Evolutionary conservation across 2,888 invertebrate genomes (phyloP), one percentile per base, ranked within the genome.

Genomic region (Hoplodrina blanda): DNA sequence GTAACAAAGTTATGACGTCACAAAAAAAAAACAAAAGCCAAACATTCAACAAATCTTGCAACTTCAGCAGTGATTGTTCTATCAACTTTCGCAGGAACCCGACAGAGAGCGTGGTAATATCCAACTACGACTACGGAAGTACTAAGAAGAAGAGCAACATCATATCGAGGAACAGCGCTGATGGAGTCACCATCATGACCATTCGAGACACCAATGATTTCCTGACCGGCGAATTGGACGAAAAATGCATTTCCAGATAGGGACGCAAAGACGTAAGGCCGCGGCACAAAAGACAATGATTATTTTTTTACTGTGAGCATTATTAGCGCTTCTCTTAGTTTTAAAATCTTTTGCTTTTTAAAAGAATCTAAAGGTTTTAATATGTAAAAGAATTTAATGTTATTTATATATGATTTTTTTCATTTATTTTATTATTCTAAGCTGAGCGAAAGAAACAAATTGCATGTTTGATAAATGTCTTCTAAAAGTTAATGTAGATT

Each of bases 101-200:
- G 37, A 94, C 95, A 91, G 96, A 96, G 84, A 95, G 95, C 82
- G 94, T 96, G 68, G 96, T 96, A 80, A 95, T 96, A 82, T 95
- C 96, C 54, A 96, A 95, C 89, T 96, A 95, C 91, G 96, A 96
- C 75, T 95, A 94, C 85, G 94, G 95, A 87, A 94, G 92, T 87
- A 91, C 92, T 83, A 96, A 95, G 88, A 96, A 96, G 89, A 95
- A 95, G 71, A 93, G 88, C 81, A 93, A 94, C 84, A 90, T 95
- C 52, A 92, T 95, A 75, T 90, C 94, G 0, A 87, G 94, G 78
- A 93, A 93, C 84, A 95, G 92, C 56, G 79, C 92, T 2, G 96
- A 96, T 53, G 93, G 94, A 0, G 95, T 96, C 78, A 96, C 95
- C 72, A 94, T 94, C 37, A 92, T 95, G 92, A 93, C 92, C 0